Percentiles rank a stretch among this genome's conserved stretches.
Evolutionary conservation across 2,888 invertebrate species (phyloP).

Genomic region (Oligia strigilis): DNA sequence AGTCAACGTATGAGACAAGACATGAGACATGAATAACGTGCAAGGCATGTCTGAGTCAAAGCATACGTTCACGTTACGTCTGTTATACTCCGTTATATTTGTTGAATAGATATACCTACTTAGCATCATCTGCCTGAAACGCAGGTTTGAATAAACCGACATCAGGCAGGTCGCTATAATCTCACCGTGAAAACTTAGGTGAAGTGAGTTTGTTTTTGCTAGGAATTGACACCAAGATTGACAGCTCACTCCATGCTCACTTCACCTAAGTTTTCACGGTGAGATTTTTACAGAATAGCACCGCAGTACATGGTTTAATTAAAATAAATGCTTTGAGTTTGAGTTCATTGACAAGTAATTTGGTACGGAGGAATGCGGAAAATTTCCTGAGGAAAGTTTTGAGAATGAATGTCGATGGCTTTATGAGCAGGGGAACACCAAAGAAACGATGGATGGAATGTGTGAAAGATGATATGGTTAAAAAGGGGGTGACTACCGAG

Average conservation of each 20-base stretch:
- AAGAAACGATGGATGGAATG: neutral
- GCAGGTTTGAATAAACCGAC: too few species aligned
- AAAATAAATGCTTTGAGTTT: too few species aligned
- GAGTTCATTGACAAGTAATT: too few species aligned
- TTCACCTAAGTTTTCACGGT: too few species aligned
- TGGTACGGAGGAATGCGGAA: neutral
- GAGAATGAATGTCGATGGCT: neutral
- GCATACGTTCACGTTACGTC: slow-evolving; percentile 3
- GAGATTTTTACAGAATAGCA: too few species aligned
- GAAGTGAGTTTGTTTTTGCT: too few species aligned
- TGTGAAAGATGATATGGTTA: neutral
- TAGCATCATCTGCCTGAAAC: too few species aligned
- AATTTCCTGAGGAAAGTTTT: neutral
- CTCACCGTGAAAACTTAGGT: too few species aligned
- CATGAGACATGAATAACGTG: slow-evolving; percentile 32
- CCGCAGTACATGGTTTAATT: too few species aligned
- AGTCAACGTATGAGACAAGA: slow-evolving; percentile 21
- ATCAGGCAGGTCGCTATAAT: too few species aligned
- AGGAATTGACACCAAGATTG: too few species aligned
- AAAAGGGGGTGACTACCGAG: neutral
- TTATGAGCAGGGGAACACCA: neutral
- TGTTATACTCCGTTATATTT: neutral
- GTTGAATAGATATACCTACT: neutral
- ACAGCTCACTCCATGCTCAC: too few species aligned
- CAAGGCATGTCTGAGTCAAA: slow-evolving; percentile 25